phyloP scores from a whole-genome alignment of 2,113 vertebrate species.

The Epinephelus lanceolatus region DNA sequence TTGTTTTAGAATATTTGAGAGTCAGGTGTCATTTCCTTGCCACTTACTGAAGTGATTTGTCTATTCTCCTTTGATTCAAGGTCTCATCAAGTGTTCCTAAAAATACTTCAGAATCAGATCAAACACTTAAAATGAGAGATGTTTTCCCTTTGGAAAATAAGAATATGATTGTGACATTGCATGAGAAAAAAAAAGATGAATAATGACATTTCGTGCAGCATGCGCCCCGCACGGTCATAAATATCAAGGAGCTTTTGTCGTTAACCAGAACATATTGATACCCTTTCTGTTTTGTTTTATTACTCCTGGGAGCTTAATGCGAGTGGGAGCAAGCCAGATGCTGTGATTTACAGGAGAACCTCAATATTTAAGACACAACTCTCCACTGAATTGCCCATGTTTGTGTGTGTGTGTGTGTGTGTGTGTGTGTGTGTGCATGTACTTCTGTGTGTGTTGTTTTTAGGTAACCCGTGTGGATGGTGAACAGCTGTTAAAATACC shows the following conservation, averaged over 20 bases:
- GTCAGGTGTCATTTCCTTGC: neutral
- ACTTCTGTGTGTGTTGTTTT: constrained; percentile 39
- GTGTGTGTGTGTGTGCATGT: constrained; percentile 18
- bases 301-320: constrained; percentile 61
- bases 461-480: constrained; percentile 98
- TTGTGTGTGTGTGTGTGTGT: constrained; percentile 3
- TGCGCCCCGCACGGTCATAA: constrained; percentile 53
- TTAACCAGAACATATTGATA: constrained; percentile 80
- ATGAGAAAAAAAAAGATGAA: constrained; percentile 16
- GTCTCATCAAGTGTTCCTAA: neutral
- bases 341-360: constrained; percentile 68
- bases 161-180: constrained; percentile 5
- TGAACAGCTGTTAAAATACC: constrained; percentile 93
- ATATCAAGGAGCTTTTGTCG: constrained; percentile 66
- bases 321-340: constrained; percentile 62
- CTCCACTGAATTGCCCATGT: constrained; percentile 47
- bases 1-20: neutral
- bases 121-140: neutral
- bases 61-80: neutral
- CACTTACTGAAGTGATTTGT: neutral
- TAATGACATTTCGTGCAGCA: constrained; percentile 52
- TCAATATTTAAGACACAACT: constrained; percentile 70
- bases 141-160: neutral
- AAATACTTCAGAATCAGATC: neutral
- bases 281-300: constrained; percentile 77